Conservation (phyloP, 2,797 vertebrate species). For the Gallirallus australis region DNA sequence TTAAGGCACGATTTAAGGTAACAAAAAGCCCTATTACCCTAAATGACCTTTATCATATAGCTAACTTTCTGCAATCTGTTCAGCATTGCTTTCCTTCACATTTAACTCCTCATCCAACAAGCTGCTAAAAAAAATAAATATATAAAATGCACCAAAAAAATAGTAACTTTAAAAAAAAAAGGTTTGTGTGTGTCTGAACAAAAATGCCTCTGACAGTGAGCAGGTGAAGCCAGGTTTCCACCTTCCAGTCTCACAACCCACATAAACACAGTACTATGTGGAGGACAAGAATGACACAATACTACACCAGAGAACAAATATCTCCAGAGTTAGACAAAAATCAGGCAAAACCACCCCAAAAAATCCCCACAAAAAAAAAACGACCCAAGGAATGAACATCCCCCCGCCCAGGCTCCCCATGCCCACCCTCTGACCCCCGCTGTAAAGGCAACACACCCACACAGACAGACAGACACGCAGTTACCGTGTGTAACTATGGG, state of each 20-base stretch:
- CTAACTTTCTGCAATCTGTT: conserved; percentile 3
- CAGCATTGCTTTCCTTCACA: not conserved
- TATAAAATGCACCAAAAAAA: conserved; percentile 5
- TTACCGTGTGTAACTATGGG: not conserved
- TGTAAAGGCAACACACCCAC: not conserved
- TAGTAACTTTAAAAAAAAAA: not conserved
- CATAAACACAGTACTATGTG: not conserved
- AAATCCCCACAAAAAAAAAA: too few species aligned
- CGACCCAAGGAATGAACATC: not conserved
- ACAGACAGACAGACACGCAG: not conserved
- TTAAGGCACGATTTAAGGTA: conserved; percentile 48
- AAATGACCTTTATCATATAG: not conserved
- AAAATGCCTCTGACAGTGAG: conserved; percentile 26
- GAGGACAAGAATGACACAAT: conserved; percentile 1
- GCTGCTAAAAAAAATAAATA: conserved; percentile 3
- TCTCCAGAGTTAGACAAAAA: not conserved
- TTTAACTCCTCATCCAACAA: not conserved
- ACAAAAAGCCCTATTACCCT: conserved; percentile 10
- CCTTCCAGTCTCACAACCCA: not conserved
- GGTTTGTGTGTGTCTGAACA: not conserved
- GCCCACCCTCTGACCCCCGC: not conserved
- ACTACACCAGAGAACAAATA: not conserved
- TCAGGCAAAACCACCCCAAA: not conserved
- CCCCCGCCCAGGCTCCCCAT: not conserved
- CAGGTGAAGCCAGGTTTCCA: conserved; percentile 1